Conservation (phyloP, 2,888 invertebrate species). For the Nephrotoma flavescens region DNA sequence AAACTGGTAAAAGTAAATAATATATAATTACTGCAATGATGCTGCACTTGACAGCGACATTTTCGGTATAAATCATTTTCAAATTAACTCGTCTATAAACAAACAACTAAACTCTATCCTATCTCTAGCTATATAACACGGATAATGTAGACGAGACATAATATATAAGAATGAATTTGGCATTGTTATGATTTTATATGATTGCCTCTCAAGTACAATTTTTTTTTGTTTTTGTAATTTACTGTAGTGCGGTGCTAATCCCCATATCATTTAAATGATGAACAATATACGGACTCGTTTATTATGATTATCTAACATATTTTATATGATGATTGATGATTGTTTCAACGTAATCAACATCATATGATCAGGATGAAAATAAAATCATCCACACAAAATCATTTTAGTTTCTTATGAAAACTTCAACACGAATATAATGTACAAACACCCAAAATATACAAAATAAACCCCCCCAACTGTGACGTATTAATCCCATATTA, state of each 20-base stretch:
- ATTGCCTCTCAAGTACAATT: background rate
- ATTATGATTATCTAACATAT: background rate
- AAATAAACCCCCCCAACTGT: constrained; percentile 1
- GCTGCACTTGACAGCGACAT: background rate
- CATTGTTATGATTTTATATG: background rate
- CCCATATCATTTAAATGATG: background rate
- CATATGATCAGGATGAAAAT: background rate
- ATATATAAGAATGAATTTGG: background rate
- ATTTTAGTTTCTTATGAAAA: background rate
- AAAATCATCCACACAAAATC: background rate
- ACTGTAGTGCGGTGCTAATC: background rate
- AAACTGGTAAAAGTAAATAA: background rate
- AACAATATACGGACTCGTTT: background rate
- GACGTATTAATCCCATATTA: constrained; percentile 1
- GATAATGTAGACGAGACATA: background rate
- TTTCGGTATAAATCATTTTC: background rate
- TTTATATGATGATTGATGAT: background rate
- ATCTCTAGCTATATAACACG: background rate
- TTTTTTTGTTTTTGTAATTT: background rate
- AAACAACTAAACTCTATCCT: background rate
- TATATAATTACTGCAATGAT: background rate
- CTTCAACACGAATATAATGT: background rate
- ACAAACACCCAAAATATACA: background rate
- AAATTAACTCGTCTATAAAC: background rate
- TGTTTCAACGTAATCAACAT: background rate